Base-by-base conservation (phyloP, 2,888 invertebrate genomes). In the Chrysolina americana region DNA sequence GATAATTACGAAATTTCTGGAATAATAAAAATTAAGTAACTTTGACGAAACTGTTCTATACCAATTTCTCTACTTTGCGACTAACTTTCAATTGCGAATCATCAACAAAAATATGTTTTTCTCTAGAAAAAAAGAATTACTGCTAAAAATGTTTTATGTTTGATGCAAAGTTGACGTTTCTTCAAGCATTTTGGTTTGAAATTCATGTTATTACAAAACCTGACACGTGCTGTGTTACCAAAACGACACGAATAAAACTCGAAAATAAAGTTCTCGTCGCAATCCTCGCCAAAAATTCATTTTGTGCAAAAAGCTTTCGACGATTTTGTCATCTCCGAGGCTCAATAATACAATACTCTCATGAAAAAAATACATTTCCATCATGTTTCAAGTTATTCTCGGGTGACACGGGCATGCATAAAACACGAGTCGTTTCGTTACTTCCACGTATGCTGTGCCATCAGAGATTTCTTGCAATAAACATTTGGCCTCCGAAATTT, bases 391-490 rank as follows among this genome's bases (percentile, higher is more conserved):
- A 79, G 80, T 78, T 77, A 78, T 77, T 76, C 79, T 70, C 75
- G 73, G 77, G 70, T 75, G 76, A 50, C 77, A 73, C 70, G 68
- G 70, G 65, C 65, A 79, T 73, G 75, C 80, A 80, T 80, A 81
- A 81, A 80, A 80, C 79, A 77, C 78, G 71, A 81, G 80, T 79
- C 79, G 79, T 79, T 80, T 79, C 80, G 79, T 79, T 80, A 78
- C 77, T 70, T 77, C 73, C 73, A 78, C 81, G 80, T 81, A 76
- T 77, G 76, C 72, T 28, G 75, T 76, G 71, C 74, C 78, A 75
- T 74, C 79, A 81, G 78, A 80, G 80, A 81, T 81, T 81, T 79
- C 80, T 77, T 81, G 76, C 76, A 81, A 79, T 79, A 79, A 78
- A 78, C 78, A 80, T 77, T 71, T 53, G 71, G 66, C 70, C 62